Evolutionary conservation across 2,888 invertebrate genomes (phyloP).

Genomic region (Homarus gammarus): DNA sequence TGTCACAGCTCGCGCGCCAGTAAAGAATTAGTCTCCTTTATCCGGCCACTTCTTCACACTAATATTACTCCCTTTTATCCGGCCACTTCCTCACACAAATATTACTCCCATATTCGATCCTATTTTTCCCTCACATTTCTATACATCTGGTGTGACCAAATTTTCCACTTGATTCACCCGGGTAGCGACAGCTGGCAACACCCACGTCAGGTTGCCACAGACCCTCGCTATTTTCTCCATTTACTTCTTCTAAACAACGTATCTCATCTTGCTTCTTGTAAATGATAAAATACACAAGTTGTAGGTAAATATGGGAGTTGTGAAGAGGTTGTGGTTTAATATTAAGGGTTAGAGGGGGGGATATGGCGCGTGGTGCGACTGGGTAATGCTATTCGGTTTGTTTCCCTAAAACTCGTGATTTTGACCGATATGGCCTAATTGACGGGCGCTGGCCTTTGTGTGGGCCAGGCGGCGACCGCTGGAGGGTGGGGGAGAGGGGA

Average conservation of each 20-base stretch:
- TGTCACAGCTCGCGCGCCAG: not conserved
- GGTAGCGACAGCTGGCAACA: constrained; percentile 42
- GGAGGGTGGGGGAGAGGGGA: not conserved
- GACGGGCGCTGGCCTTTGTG: constrained; percentile 56
- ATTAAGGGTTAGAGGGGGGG: too few species aligned
- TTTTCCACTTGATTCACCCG: constrained; percentile 35
- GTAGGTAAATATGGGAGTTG: too few species aligned
- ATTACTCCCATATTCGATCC: constrained; percentile 62
- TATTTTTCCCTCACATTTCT: constrained; percentile 61
- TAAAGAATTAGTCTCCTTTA: constrained; percentile 14
- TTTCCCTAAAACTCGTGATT: constrained; percentile 59
- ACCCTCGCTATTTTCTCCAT: not conserved
- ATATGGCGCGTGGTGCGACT: not conserved
- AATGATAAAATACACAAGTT: too few species aligned
- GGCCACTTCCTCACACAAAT: constrained; percentile 59
- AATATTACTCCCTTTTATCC: constrained; percentile 42
- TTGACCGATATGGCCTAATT: constrained; percentile 66
- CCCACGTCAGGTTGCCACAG: not conserved
- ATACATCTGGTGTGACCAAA: constrained; percentile 65
- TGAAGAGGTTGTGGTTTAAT: too few species aligned
- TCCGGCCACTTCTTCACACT: constrained; percentile 58
- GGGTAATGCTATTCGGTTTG: constrained; percentile 46
- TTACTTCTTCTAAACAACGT: not conserved
- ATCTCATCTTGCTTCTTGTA: too few species aligned
- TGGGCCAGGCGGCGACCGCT: not conserved